Evolutionary conservation across 2,113 vertebrate genomes (phyloP).

Genomic region (Mustela lutreola): DNA sequence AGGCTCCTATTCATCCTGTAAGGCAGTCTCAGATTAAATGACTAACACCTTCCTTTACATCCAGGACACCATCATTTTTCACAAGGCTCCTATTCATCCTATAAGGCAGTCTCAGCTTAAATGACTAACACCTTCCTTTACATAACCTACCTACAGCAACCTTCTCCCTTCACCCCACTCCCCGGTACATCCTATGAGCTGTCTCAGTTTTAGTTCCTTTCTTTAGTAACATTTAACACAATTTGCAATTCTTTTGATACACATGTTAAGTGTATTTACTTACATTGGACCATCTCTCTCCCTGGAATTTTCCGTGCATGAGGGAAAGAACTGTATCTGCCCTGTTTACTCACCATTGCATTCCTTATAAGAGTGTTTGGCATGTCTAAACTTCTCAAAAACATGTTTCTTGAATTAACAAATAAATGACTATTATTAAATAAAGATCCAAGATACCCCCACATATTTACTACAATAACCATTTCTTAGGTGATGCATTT

Average conservation of each 20-base stretch:
- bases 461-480: background rate
- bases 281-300: background rate
- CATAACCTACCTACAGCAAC: background rate
- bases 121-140: background rate
- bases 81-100: background rate
- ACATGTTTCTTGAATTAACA: constrained; percentile 12
- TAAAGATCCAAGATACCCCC: background rate
- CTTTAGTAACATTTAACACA: constrained; percentile 3
- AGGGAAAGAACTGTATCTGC: background rate
- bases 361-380: background rate
- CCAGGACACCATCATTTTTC: background rate
- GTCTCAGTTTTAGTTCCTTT: background rate
- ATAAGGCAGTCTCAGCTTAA: background rate
- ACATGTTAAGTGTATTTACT: background rate
- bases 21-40: background rate
- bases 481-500: background rate
- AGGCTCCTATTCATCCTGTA: background rate
- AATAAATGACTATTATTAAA: background rate
- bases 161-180: background rate
- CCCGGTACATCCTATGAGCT: background rate
- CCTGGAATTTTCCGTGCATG: background rate
- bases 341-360: background rate
- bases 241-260: background rate
- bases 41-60: background rate
- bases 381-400: background rate